Evolutionary conservation across 92 coral and sea anemone species (phyloP).

Genomic region (Zoanthus solanderi): DNA sequence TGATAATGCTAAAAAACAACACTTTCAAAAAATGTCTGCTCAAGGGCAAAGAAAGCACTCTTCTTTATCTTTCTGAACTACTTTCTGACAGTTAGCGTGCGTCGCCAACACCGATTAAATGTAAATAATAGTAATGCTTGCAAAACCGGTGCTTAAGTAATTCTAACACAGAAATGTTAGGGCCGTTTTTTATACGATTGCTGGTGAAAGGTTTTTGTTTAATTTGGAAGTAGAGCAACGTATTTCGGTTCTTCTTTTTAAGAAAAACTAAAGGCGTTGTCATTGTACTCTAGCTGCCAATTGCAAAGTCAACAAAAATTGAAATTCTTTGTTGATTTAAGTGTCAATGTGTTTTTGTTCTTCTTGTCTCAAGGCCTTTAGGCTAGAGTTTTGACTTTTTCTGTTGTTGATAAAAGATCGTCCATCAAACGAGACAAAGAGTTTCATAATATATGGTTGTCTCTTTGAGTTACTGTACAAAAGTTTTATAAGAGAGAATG

Average conservation of each 20-base stretch:
- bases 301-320: background rate
- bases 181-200: background rate
- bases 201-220: background rate
- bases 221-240: background rate
- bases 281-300: background rate
- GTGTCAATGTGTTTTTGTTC: constrained; percentile 8
- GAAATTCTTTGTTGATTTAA: background rate
- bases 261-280: too few relatives aligned
- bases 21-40: background rate
- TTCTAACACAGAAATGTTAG: background rate
- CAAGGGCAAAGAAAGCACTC: background rate
- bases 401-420: background rate
- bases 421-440: background rate
- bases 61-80: background rate
- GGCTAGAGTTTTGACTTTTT: background rate
- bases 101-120: background rate
- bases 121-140: background rate
- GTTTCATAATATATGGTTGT: background rate
- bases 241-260: background rate
- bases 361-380: background rate
- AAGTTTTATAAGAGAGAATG: background rate
- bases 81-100: background rate
- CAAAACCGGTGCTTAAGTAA: background rate
- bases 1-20: background rate
- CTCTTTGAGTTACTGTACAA: background rate